Evolutionary conservation across 1,140 invertebrate species (phyloP), one percentile per base, ranked within the genome.

Genomic region (Globodera rostochiensis): DNA sequence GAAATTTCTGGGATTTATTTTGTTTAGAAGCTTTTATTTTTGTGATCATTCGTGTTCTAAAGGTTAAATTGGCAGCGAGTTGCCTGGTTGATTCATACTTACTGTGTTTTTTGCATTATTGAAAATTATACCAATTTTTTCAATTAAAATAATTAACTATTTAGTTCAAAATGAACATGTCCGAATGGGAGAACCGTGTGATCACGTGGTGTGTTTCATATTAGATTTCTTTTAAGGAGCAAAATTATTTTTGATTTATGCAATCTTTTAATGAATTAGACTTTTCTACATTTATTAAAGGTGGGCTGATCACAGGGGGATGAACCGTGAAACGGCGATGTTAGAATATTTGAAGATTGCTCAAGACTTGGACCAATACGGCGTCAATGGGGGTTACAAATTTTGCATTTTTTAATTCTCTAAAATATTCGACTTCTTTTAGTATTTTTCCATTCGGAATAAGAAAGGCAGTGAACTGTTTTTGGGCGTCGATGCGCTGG

Each of bases 161-260:
- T 49, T 46, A 98, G 91, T 95, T 96, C 91, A 96, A 98, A 92
- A 94, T 98, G 94, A 95, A 95, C 73, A 94, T 95, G 91, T 95
- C 97, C 66, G 96, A 99, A 92, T 99, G 98, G 98, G 96, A 99
- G 91, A 94, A 95, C 87, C 94, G 96, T 15, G 77, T 78, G 69
- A 95, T 94, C 81, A 96, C 95, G 83, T 99, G 97, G 98, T 71
- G 36, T 45, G 69, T 25, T 47, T 71, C 13, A 25, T 45, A 4
- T 15, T 13, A 36, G 7, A 71, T 45, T 36, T 71, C 25, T 66
- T 15, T 66, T 21, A 66, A 15, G n/a, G n/a, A 1, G n/a, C 13
- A 15, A 15, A 13, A 66, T 21, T 1, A 66, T 15, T 66, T 66
- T 66, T 13, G 13, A 15, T 66, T 21, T 25, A 4, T 70, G 67